These are phyloP conservation scores for Papilio dardanus DNA, from an alignment of 1,140 invertebrate species.

Conservation along the genomic window DNA sequence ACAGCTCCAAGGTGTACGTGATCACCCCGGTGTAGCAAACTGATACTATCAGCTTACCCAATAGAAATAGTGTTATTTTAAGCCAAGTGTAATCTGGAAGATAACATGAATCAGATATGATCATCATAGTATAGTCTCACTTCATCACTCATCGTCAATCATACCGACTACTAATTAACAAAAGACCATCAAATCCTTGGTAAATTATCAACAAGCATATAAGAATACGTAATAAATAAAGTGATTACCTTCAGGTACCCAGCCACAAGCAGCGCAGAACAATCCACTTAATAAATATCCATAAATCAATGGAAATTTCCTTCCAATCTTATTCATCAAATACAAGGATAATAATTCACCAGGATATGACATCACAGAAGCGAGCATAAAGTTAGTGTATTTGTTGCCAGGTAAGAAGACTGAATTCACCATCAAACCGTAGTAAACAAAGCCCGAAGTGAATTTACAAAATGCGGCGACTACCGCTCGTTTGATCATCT, in stretches of 20 bases:
- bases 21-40: slow-evolving; percentile 86
- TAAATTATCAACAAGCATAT: neutral
- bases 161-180: too few species aligned
- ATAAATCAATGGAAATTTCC: slow-evolving; percentile 82
- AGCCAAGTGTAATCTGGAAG: slow-evolving; percentile 58
- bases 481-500: slow-evolving; percentile 57
- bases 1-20: slow-evolving; percentile 88
- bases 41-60: slow-evolving; percentile 88
- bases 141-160: too few species aligned
- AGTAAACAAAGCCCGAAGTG: slow-evolving; percentile 88
- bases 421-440: slow-evolving; percentile 90
- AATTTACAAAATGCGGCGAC: slow-evolving; percentile 84
- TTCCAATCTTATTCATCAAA: slow-evolving; percentile 85
- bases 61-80: slow-evolving; percentile 84
- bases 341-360: slow-evolving; percentile 85
- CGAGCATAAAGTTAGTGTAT: slow-evolving; percentile 87
- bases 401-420: slow-evolving; percentile 87
- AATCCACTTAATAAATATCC: slow-evolving; percentile 83
- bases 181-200: neutral
- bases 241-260: slow-evolving; percentile 61
- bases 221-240: neutral
- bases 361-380: slow-evolving; percentile 86
- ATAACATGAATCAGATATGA: neutral
- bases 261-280: slow-evolving; percentile 51
- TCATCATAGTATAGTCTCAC: too few species aligned